Evolutionary conservation across 2,888 invertebrate genomes (phyloP).

Genomic region (Agriopis marginaria): DNA sequence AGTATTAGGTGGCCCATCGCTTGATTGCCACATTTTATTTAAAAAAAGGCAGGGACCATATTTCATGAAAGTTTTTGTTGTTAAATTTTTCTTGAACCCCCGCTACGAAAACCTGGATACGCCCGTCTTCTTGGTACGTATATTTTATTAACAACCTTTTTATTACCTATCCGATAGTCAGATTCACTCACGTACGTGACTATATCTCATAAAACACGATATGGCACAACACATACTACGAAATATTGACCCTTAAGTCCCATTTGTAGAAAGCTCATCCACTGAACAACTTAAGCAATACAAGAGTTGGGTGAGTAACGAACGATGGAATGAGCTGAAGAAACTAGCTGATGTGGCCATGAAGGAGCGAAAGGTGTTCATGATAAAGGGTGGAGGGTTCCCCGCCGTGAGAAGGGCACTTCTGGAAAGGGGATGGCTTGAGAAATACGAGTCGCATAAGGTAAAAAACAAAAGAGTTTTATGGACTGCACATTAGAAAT

Average conservation of each 20-base stretch:
- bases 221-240: neutral
- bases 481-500: too few species aligned
- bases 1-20: too few species aligned
- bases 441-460: constrained; percentile 87
- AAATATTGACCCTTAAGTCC: constrained; percentile 10
- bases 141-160: constrained; percentile 15
- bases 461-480: constrained; percentile 49
- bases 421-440: constrained; percentile 90
- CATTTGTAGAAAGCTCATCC: constrained; percentile 52
- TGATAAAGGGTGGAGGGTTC: constrained; percentile 91
- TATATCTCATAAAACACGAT: constrained; percentile 9
- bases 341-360: constrained; percentile 89
- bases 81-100: too few species aligned
- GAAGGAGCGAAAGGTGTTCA: constrained; percentile 88
- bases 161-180: constrained; percentile 1
- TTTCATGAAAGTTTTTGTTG: too few species aligned
- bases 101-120: too few species aligned
- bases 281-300: constrained; percentile 79
- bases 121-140: neutral
- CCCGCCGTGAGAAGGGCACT: constrained; percentile 90
- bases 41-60: too few species aligned
- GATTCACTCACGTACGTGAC: constrained; percentile 8
- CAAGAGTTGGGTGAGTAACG: constrained; percentile 87
- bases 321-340: constrained; percentile 88
- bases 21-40: too few species aligned